Conservation (phyloP, 2,113 vertebrate species). For the Strigops habroptila region DNA sequence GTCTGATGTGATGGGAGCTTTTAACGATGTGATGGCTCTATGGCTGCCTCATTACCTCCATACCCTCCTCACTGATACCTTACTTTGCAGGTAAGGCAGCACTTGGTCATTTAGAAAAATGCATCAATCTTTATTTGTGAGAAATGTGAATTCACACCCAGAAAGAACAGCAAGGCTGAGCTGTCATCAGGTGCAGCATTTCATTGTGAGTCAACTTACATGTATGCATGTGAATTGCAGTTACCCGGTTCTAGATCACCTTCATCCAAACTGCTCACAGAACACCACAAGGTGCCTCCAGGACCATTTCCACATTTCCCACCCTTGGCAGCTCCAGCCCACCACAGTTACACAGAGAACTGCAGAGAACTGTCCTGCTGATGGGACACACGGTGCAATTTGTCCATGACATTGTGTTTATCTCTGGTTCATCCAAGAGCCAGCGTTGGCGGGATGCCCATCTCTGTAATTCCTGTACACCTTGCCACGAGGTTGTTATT, state of each 20-base stretch:
- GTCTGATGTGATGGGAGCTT: background rate
- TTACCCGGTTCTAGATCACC: background rate
- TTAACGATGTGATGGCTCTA: background rate
- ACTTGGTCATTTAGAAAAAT: background rate
- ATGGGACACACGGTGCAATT: background rate
- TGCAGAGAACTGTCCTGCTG: background rate
- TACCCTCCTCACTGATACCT: background rate
- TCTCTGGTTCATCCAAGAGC: background rate
- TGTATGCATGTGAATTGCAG: background rate
- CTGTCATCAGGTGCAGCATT: background rate
- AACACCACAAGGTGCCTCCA: background rate
- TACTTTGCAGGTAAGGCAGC: background rate
- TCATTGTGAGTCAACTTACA: background rate
- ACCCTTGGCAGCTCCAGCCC: background rate
- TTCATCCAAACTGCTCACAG: background rate
- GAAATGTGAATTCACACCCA: background rate
- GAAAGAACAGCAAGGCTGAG: background rate
- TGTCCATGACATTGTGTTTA: background rate
- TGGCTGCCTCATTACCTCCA: background rate
- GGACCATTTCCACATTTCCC: background rate
- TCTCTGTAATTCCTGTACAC: background rate
- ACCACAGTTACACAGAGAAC: background rate
- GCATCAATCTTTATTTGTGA: background rate
- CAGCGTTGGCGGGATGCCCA: background rate
- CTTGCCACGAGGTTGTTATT: rapidly evolving